Percentiles rank a stretch among this genome's conserved stretches.
Evolutionary conservation across 2,113 vertebrate species (phyloP).

Genomic region (Platysteira castanea): DNA sequence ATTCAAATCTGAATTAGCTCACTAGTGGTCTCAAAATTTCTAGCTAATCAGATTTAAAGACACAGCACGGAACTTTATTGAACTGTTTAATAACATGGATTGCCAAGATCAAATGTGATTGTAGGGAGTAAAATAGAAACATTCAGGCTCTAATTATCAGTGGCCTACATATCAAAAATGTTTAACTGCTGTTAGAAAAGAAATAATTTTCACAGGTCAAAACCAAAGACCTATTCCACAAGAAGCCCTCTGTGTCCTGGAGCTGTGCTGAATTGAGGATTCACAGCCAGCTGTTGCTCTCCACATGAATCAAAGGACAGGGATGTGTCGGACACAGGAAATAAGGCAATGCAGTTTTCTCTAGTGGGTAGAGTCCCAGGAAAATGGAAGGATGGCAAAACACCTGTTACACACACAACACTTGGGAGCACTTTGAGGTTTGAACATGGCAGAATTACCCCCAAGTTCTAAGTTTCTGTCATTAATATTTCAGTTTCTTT

Average conservation of each 20-base stretch:
- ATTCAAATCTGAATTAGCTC: not conserved
- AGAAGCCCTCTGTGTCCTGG: not conserved
- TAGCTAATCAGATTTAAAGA: not conserved
- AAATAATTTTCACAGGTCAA: not conserved
- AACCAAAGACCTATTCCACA: not conserved
- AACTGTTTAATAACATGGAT: not conserved
- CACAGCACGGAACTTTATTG: not conserved
- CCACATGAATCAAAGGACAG: not conserved
- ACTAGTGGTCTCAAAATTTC: not conserved
- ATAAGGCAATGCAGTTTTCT: not conserved
- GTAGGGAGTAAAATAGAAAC: not conserved
- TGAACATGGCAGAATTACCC: not conserved
- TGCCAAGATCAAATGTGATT: not conserved
- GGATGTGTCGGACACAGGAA: not conserved
- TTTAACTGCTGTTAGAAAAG: not conserved
- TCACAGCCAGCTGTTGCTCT: not conserved
- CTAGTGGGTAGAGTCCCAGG: accelerated
- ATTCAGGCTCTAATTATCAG: not conserved
- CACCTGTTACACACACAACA: no score
- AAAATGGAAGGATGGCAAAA: not conserved
- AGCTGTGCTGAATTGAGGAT: not conserved
- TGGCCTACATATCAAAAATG: not conserved
- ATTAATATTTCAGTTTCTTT: not conserved
- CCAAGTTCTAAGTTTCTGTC: not conserved
- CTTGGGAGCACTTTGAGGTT: not conserved